phyloP scores from a whole-genome alignment of 2,888 invertebrate genomes.

The Nudaria mundana region DNA sequence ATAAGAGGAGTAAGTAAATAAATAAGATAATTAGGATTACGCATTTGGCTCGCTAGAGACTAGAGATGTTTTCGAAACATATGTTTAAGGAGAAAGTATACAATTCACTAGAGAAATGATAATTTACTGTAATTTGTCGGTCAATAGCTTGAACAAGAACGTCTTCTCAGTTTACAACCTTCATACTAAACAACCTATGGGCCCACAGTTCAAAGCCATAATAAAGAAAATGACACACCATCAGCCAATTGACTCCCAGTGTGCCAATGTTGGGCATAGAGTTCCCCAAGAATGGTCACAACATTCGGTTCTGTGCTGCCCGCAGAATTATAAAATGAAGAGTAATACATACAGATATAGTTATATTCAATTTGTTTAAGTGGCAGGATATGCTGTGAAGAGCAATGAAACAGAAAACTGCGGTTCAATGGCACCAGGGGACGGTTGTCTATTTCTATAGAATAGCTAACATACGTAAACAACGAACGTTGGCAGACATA shows the following conservation, averaged over 20 bases:
- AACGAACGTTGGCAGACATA: constrained; percentile 16
- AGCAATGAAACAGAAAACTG: constrained; percentile 21
- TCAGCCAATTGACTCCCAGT: too few relatives aligned
- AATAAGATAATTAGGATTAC: neutral
- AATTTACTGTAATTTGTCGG: neutral
- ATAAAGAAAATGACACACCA: too few relatives aligned
- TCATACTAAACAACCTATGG: too few relatives aligned
- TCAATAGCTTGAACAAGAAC: neutral
- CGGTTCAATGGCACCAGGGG: constrained; percentile 24
- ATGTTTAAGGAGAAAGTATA: neutral
- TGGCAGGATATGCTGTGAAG: neutral
- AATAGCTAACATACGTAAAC: constrained; percentile 28
- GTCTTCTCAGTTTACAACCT: too few relatives aligned
- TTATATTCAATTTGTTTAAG: neutral
- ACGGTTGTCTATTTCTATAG: constrained; percentile 31
- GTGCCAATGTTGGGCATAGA: too few relatives aligned
- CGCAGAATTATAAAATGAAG: too few relatives aligned
- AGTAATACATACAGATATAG: too few relatives aligned
- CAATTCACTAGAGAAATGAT: neutral
- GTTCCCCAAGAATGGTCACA: too few relatives aligned
- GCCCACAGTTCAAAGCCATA: too few relatives aligned
- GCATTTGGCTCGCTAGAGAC: neutral
- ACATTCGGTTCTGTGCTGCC: too few relatives aligned
- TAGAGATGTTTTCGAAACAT: too few relatives aligned
- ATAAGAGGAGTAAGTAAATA: constrained; percentile 1